Evolutionary conservation across 2,113 vertebrate species (phyloP).

Genomic region (Seriola quinqueradiata): DNA sequence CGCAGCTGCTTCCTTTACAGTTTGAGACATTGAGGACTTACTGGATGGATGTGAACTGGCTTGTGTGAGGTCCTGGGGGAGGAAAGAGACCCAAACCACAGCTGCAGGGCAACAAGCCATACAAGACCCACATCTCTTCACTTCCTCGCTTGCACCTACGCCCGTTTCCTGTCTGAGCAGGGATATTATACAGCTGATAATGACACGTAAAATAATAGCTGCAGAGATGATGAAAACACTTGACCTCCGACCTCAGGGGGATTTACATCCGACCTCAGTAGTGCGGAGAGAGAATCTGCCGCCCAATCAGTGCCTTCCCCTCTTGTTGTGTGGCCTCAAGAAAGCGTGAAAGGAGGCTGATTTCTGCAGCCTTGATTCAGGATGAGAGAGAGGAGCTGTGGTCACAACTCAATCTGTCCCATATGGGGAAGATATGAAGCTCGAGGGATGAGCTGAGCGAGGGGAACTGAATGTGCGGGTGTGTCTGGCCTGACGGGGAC

Average conservation of each 20-base stretch:
- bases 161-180: slow-evolving; percentile 65
- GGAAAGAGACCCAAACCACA: slow-evolving; percentile 56
- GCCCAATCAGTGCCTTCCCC: slow-evolving; percentile 64
- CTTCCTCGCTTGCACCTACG: slow-evolving; percentile 56
- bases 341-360: slow-evolving; percentile 78
- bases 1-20: slow-evolving; percentile 69
- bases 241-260: slow-evolving; percentile 59
- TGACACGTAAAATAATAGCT: slow-evolving; percentile 67
- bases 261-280: slow-evolving; percentile 67
- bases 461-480: slow-evolving; percentile 6
- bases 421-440: slow-evolving; percentile 77
- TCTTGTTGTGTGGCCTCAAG: slow-evolving; percentile 79
- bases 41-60: slow-evolving; percentile 61
- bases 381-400: slow-evolving; percentile 79
- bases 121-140: slow-evolving; percentile 44
- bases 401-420: slow-evolving; percentile 81
- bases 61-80: slow-evolving; percentile 65
- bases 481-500: slow-evolving; percentile 16
- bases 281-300: slow-evolving; percentile 41
- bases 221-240: slow-evolving; percentile 66
- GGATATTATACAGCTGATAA: slow-evolving; percentile 65
- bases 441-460: slow-evolving; percentile 50
- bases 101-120: slow-evolving; percentile 73
- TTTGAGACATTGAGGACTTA: slow-evolving; percentile 49
- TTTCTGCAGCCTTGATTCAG: slow-evolving; percentile 73